phyloP scores from a whole-genome alignment of 2,113 vertebrate species.

The Capreolus pygargus region DNA sequence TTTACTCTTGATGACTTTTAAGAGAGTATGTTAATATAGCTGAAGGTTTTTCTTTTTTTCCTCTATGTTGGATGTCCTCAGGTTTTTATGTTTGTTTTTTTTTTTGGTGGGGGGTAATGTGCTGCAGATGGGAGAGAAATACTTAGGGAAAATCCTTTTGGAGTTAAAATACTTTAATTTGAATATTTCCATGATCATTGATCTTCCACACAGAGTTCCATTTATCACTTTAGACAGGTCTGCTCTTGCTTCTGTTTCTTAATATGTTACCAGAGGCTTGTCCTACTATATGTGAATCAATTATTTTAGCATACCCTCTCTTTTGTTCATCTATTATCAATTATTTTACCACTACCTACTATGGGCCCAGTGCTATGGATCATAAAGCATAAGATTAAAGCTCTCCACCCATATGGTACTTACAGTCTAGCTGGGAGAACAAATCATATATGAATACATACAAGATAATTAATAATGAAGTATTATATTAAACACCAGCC shows the following conservation, averaged over 20 bases:
- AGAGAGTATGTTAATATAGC: background rate
- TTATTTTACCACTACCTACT: slow-evolving; percentile 39
- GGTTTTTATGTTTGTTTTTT: background rate
- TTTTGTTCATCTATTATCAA: slow-evolving; percentile 48
- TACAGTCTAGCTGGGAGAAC: slow-evolving; percentile 35
- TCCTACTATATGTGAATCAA: slow-evolving; percentile 54
- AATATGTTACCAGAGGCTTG: slow-evolving; percentile 62
- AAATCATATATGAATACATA: background rate
- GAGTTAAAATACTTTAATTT: slow-evolving; percentile 68
- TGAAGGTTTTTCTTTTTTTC: background rate
- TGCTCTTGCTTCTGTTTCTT: slow-evolving; percentile 59
- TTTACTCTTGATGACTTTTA: slow-evolving; percentile 26
- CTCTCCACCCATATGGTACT: slow-evolving; percentile 16
- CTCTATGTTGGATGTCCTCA: background rate
- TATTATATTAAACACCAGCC: background rate
- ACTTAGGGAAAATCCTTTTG: slow-evolving; percentile 53
- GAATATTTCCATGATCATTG: slow-evolving; percentile 72
- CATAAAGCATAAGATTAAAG: slow-evolving; percentile 22
- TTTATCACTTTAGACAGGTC: slow-evolving; percentile 70
- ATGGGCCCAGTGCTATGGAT: background rate
- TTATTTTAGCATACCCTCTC: slow-evolving; percentile 54
- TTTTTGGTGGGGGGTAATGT: background rate
- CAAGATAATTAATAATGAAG: background rate
- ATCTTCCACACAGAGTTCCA: slow-evolving; percentile 56
- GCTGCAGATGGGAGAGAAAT: slow-evolving; percentile 38